Evolutionary conservation across 2,797 vertebrate species (phyloP), one percentile per base, ranked within the genome.

Genomic region (Gymnothorax javanicus): DNA sequence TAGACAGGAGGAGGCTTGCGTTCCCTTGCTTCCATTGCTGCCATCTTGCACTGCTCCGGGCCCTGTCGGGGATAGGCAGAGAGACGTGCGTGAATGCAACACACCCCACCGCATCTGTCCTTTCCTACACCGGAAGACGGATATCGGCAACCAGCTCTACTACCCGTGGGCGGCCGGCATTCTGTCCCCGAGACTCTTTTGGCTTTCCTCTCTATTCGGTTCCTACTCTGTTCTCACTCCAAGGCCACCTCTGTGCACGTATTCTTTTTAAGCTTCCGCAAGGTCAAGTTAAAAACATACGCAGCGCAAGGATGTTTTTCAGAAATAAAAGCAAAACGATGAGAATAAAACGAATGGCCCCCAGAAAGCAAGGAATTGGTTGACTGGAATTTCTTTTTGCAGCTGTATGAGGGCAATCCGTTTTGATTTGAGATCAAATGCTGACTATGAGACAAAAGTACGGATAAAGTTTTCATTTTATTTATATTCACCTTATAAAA

Each of bases 1-100:
- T 90, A 98, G 96, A 92, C 96, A 97, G 94, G 96, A 92, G 89
- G 97, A 95, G 23, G 96, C 94, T 86, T 96, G 95, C 0, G 93
- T 93, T 89, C 96, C 96, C 89, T 95, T 95, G 0, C 96, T 95
- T 0, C 96, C 95, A 0, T 95, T 97, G 91, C 96, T 97, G 3
- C 97, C 97, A 11, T 99, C 98, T 86, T 98, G 98, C 92, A 99
- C 97, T 89, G 98, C 97, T 94, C 97, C 98, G 1, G 98, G 97
- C 86, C 97, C 98, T 98, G 95, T 7, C 23, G 83, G 82, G 57
- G 91, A 77, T 82, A 90, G 33, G 33, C 33, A 43, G 82, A 82
- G 20, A 83, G 71, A 67, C 50, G 2, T 54, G 15, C 20, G 11
- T 87, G 77, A 87, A 69, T 59, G 82, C 17, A 64, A 69, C 52